A percentile compares a stretch with the other conserved stretches of the same genome.
Conservation (phyloP, 2,888 invertebrate species). For the Drosophila anceps region DNA sequence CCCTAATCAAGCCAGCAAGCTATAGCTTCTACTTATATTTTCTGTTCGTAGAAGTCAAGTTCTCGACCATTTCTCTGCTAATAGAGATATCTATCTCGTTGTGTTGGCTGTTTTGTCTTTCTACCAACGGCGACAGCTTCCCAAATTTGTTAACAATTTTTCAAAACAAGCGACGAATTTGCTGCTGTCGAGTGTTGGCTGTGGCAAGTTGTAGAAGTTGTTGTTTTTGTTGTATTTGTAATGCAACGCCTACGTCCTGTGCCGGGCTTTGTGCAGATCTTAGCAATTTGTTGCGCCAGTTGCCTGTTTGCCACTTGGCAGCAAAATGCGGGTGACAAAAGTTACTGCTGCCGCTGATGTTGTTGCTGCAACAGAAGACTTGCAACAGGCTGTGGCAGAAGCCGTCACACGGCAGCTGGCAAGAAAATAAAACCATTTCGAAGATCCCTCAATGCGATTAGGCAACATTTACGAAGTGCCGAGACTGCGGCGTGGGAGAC, state of each 20-base stretch:
- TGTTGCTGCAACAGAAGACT: slow-evolving; percentile 12
- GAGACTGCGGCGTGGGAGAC: slow-evolving; percentile 27
- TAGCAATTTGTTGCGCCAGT: slow-evolving; percentile 50
- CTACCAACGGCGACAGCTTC: slow-evolving; percentile 25
- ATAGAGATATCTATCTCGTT: slow-evolving; percentile 35
- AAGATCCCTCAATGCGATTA: slow-evolving; percentile 54
- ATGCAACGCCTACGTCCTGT: slow-evolving; percentile 45
- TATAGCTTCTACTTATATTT: not conserved
- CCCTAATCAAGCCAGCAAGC: not conserved
- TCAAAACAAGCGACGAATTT: slow-evolving; percentile 41
- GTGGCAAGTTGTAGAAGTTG: slow-evolving; percentile 6
- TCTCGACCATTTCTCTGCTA: slow-evolving; percentile 5
- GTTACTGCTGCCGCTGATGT: slow-evolving; percentile 16
- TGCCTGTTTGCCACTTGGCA: slow-evolving; percentile 19
- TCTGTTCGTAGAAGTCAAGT: not conserved
- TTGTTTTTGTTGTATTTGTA: slow-evolving; percentile 8
- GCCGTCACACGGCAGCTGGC: slow-evolving; percentile 38
- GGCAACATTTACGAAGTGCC: slow-evolving; percentile 29
- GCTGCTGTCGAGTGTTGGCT: slow-evolving; percentile 18
- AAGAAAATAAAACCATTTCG: slow-evolving; percentile 17
- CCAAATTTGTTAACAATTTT: slow-evolving; percentile 48
- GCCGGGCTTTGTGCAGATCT: slow-evolving; percentile 25
- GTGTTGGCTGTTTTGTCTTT: slow-evolving; percentile 18
- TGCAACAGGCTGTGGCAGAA: slow-evolving; percentile 32
- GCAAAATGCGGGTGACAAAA: slow-evolving; percentile 62